A percentile compares a stretch with the other conserved stretches of the same genome.
Evolutionary conservation across 2,113 vertebrate species (phyloP).

Genomic region (Labrus mixtus): DNA sequence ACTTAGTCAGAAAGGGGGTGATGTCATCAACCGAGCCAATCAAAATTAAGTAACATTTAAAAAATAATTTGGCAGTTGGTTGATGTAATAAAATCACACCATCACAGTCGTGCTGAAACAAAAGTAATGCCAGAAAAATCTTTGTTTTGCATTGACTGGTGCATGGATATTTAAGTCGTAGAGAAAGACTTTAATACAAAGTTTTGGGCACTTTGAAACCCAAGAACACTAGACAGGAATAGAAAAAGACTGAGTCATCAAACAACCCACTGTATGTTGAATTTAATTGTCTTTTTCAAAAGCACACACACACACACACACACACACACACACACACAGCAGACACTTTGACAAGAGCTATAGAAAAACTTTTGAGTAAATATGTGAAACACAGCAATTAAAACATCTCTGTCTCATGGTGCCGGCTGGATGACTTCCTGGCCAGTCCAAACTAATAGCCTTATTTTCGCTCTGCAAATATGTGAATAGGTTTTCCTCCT

Average conservation of each 20-base stretch:
- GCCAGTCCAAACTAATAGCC: constrained; percentile 73
- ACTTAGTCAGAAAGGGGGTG: not conserved
- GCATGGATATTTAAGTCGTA: constrained; percentile 1
- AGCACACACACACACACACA: not conserved
- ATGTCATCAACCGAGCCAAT: not conserved
- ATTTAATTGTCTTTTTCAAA: constrained; percentile 43
- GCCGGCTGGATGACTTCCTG: constrained; percentile 50
- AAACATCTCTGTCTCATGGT: constrained; percentile 45
- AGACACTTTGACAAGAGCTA: constrained; percentile 49
- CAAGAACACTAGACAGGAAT: not conserved
- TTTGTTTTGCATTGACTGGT: not conserved
- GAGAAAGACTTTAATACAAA: constrained; percentile 18
- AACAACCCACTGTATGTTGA: constrained; percentile 1
- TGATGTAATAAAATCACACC: not conserved
- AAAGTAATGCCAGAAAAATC: not conserved
- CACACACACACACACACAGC: constrained; percentile 6
- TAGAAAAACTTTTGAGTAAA: constrained; percentile 40
- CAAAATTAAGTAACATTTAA: not conserved
- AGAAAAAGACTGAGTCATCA: not conserved
- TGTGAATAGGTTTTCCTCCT: constrained; percentile 65
- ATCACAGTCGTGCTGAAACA: not conserved
- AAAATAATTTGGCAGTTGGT: not conserved
- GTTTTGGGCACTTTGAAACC: constrained; percentile 13
- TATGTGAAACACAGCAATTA: constrained; percentile 67
- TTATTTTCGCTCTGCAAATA: constrained; percentile 75